phyloP scores from a whole-genome alignment of 2,113 vertebrate species.

The Holacanthus passer region DNA sequence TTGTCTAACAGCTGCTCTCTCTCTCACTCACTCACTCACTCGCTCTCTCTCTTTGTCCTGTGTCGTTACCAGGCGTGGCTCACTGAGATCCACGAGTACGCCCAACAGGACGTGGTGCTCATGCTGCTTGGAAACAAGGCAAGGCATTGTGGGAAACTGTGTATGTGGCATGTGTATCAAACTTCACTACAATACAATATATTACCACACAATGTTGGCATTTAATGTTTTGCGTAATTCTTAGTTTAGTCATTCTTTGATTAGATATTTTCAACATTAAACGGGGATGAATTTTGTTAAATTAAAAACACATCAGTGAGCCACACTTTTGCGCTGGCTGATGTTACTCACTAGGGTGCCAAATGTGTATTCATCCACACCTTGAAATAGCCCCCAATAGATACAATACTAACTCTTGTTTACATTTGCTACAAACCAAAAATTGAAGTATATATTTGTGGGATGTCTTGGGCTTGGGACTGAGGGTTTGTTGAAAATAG shows the following conservation, averaged over 20 bases:
- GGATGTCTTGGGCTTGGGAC: too few relatives aligned
- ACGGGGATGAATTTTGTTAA: too few relatives aligned
- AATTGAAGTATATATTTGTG: too few relatives aligned
- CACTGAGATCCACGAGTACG: conserved; percentile 93
- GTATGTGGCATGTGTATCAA: background rate
- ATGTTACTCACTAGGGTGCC: background rate
- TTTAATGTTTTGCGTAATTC: background rate
- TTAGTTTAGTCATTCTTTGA: background rate
- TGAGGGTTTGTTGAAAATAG: background rate
- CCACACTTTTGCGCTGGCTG: background rate
- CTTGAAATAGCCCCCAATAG: background rate
- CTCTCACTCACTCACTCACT: background rate
- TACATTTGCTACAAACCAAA: too few relatives aligned
- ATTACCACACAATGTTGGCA: background rate
- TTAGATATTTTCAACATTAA: too few relatives aligned
- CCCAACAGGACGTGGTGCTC: conserved; percentile 91
- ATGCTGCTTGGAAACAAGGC: conserved; percentile 97
- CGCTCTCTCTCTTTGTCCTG: conserved; percentile 22
- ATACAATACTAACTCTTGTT: background rate
- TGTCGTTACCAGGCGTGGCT: conserved; percentile 90
- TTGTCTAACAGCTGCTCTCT: conserved; percentile 12
- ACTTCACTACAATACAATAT: background rate
- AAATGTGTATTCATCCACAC: background rate
- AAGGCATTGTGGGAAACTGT: conserved; percentile 60
- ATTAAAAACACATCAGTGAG: background rate